These are phyloP conservation scores for Proctacanthus coquilletti DNA, from an alignment of 1,140 invertebrate species.

Conservation along the genomic window DNA sequence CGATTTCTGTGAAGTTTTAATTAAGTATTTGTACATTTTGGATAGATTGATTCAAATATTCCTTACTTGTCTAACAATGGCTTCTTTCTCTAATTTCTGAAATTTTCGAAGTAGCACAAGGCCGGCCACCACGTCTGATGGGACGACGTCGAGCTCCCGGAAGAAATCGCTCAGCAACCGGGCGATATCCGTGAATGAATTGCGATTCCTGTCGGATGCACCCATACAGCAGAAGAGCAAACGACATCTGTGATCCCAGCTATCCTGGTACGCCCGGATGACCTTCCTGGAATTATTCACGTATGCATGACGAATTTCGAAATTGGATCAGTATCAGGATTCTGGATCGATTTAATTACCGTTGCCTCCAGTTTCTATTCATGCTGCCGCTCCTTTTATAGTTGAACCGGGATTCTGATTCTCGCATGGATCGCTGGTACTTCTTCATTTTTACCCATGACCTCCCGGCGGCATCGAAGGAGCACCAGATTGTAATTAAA, in stretches of 20 bases:
- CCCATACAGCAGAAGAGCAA: conserved; percentile 77
- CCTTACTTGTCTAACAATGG: conserved; percentile 57
- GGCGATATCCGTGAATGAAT: conserved; percentile 77
- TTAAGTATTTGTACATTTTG: conserved; percentile 1
- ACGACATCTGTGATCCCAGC: conserved; percentile 75
- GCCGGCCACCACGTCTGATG: conserved; percentile 78
- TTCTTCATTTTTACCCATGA: conserved; percentile 92
- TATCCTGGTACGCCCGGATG: conserved; percentile 74
- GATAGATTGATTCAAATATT: too few relatives aligned
- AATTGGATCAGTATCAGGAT: too few relatives aligned
- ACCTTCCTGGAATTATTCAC: conserved; percentile 70
- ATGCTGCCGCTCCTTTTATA: conserved; percentile 63
- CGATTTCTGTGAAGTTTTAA: background rate
- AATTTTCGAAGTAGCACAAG: conserved; percentile 66
- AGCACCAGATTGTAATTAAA: conserved; percentile 71
- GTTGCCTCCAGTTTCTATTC: conserved; percentile 75
- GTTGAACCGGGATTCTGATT: conserved; percentile 54
- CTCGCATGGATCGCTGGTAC: conserved; percentile 68
- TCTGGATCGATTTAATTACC: too few relatives aligned
- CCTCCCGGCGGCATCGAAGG: conserved; percentile 70
- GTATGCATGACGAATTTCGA: too few relatives aligned
- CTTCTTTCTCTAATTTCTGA: conserved; percentile 64
- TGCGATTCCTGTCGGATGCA: conserved; percentile 60
- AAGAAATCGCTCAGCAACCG: conserved; percentile 78
- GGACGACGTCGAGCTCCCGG: conserved; percentile 80